These are phyloP conservation scores for Elephantulus edwardii DNA, from an alignment of 2,113 vertebrate species.

Conservation along the genomic window DNA sequence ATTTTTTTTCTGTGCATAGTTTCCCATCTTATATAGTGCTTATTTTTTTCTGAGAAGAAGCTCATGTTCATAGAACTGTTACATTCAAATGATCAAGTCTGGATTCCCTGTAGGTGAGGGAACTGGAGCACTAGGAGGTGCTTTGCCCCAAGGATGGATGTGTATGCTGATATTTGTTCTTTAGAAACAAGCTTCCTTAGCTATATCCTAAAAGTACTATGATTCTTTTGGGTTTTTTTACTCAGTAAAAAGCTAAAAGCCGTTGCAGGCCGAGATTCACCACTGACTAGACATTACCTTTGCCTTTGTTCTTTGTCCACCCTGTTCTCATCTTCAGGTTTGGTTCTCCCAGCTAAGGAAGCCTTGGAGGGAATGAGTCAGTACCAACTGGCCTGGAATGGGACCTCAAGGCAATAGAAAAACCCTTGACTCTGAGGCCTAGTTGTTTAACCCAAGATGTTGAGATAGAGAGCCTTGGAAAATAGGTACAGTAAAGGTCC, in stretches of 20 bases:
- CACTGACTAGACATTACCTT: background rate
- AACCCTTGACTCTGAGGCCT: background rate
- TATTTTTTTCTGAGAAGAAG: background rate
- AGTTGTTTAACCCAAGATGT: background rate
- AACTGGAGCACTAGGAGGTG: background rate
- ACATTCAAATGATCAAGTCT: background rate
- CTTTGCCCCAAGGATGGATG: background rate
- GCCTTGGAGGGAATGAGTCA: background rate
- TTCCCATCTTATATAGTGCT: background rate
- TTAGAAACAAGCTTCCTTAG: background rate
- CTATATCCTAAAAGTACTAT: background rate
- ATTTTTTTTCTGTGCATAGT: slow-evolving; percentile 4
- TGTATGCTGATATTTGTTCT: background rate
- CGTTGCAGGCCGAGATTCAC: background rate
- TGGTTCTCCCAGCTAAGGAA: background rate
- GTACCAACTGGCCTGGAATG: background rate
- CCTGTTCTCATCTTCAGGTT: background rate
- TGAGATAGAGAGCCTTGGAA: background rate
- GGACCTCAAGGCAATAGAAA: background rate
- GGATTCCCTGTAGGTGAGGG: background rate
- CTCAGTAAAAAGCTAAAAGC: background rate
- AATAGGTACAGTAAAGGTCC: background rate
- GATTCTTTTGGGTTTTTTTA: background rate
- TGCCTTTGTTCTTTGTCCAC: background rate
- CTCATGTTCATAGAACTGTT: background rate